These are phyloP conservation scores for Dromaius novaehollandiae DNA, from an alignment of 2,113 vertebrate species.

Conservation along the genomic window DNA sequence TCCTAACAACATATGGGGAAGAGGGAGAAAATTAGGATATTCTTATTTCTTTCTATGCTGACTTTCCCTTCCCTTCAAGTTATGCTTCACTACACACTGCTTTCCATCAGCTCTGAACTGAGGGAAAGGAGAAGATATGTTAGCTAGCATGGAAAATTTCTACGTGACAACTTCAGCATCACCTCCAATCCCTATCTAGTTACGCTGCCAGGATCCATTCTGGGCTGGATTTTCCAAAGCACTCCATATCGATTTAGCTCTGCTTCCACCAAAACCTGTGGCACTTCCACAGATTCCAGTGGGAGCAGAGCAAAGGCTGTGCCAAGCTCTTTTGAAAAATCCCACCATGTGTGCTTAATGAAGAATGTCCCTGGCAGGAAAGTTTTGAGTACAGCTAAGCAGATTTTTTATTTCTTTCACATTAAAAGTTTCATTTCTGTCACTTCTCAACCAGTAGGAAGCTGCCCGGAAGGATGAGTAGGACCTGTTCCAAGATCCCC, in stretches of 20 bases:
- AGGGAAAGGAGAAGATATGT: constrained; percentile 4
- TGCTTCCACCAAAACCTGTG: constrained; percentile 19
- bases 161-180: constrained; percentile 56
- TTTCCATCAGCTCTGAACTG: constrained; percentile 41
- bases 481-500: not conserved
- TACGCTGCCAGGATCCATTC: constrained; percentile 40
- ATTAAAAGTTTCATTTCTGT: constrained; percentile 27
- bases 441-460: not conserved
- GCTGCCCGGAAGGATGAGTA: not conserved
- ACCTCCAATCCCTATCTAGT: constrained; percentile 53
- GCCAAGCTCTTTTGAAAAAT: constrained; percentile 47
- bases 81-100: not conserved
- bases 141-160: constrained; percentile 63
- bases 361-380: constrained; percentile 45
- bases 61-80: not conserved
- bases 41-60: constrained; percentile 1
- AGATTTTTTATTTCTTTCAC: constrained; percentile 25
- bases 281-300: constrained; percentile 42
- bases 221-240: constrained; percentile 38
- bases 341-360: constrained; percentile 33
- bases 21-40: not conserved
- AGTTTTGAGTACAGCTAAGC: constrained; percentile 6
- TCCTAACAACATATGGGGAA: not conserved
- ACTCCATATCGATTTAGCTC: constrained; percentile 34
- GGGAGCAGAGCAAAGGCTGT: constrained; percentile 13